phyloP scores from a whole-genome alignment of 2,797 vertebrate genomes.

The Sebastes kiyomatsui region DNA sequence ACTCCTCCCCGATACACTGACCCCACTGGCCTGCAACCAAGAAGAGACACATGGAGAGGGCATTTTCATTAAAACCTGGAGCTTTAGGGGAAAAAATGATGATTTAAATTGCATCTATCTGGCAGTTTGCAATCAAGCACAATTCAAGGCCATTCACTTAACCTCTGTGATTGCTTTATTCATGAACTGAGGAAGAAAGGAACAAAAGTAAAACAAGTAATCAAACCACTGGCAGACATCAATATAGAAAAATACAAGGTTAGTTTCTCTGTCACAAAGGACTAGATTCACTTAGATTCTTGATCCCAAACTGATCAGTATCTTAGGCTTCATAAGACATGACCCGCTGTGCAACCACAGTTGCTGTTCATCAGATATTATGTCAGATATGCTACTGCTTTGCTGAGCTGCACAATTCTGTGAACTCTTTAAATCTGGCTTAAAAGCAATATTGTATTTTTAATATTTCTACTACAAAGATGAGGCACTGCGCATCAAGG shows the following conservation, averaged over 20 bases:
- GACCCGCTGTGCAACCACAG: neutral
- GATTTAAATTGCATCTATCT: slow-evolving; percentile 60
- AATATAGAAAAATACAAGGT: slow-evolving; percentile 42
- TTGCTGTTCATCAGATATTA: neutral
- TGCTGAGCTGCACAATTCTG: neutral
- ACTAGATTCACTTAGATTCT: slow-evolving; percentile 25
- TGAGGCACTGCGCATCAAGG: neutral
- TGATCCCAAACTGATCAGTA: slow-evolving; percentile 21
- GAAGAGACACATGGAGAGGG: slow-evolving; percentile 31
- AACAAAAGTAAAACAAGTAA: slow-evolving; percentile 55
- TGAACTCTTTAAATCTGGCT: neutral
- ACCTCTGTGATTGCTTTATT: slow-evolving; percentile 72
- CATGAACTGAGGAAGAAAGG: slow-evolving; percentile 52
- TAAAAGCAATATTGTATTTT: neutral
- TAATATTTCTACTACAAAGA: neutral
- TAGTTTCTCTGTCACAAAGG: slow-evolving; percentile 30
- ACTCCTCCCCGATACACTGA: slow-evolving; percentile 90
- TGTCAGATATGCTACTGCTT: neutral
- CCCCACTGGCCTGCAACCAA: slow-evolving; percentile 92
- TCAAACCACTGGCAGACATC: slow-evolving; percentile 49
- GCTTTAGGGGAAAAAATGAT: neutral
- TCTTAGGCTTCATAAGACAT: neutral
- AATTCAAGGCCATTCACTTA: slow-evolving; percentile 64
- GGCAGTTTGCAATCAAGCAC: slow-evolving; percentile 63
- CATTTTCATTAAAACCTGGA: slow-evolving; percentile 53